A percentile compares a stretch with the other conserved stretches of the same genome.
Evolutionary conservation across 1,140 invertebrate genomes (phyloP).

Genomic region (Pissodes strobi): DNA sequence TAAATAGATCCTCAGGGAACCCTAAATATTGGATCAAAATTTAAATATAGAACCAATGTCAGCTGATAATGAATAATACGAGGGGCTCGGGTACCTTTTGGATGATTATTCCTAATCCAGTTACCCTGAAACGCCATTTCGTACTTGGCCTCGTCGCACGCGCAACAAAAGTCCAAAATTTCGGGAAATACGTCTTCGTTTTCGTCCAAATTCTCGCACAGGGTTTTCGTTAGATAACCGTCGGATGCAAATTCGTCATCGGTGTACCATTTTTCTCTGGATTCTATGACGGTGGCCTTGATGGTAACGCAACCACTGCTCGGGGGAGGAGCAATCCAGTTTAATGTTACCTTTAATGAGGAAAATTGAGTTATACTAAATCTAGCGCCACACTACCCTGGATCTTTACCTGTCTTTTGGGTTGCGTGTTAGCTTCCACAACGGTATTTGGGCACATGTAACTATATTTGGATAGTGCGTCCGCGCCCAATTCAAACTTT

Average conservation of each 20-base stretch:
- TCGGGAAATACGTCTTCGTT: conserved; percentile 72
- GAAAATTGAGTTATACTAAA: too few species aligned
- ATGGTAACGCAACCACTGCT: conserved; percentile 74
- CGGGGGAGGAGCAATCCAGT: conserved; percentile 79
- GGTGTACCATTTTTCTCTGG: conserved; percentile 82
- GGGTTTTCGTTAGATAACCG: conserved; percentile 71
- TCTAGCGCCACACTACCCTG: too few species aligned
- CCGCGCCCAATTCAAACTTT: conserved; percentile 66
- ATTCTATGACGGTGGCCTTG: conserved; percentile 84
- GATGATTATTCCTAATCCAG: conserved; percentile 97
- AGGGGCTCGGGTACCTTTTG: conserved; percentile 87
- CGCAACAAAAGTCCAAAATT: conserved; percentile 78
- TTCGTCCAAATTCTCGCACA: conserved; percentile 77
- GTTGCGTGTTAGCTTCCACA: conserved; percentile 68
- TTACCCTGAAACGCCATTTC: conserved; percentile 94
- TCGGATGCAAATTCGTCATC: conserved; percentile 75
- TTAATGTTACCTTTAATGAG: conserved; percentile 58
- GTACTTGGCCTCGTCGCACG: conserved; percentile 93
- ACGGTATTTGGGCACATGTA: conserved; percentile 77
- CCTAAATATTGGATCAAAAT: too few species aligned
- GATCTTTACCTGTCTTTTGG: conserved; percentile 66
- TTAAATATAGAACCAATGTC: too few species aligned
- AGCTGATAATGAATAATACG: too few species aligned
- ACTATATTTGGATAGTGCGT: conserved; percentile 69
- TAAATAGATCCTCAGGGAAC: conserved; percentile 76